Conservation (phyloP, 2,113 vertebrate species). For the human region DNA sequence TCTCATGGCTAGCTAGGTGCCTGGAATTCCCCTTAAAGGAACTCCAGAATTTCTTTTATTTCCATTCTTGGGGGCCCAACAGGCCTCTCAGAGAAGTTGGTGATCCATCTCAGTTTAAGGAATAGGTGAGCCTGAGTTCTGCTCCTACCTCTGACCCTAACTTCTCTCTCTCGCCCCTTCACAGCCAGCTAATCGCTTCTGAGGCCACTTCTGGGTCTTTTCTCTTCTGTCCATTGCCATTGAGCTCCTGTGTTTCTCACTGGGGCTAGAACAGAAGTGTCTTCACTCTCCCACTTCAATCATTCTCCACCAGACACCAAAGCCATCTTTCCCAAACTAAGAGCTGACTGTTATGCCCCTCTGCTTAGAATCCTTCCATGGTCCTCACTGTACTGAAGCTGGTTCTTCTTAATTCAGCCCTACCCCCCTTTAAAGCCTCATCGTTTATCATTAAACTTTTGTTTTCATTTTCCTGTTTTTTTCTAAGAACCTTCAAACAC, state of each 20-base stretch:
- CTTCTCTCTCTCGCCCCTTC: neutral
- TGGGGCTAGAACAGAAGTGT: neutral
- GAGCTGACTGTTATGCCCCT: neutral
- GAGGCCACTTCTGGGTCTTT: neutral
- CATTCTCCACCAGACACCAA: neutral
- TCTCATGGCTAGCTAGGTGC: too few relatives aligned
- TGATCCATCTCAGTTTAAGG: neutral
- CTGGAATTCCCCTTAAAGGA: too few relatives aligned
- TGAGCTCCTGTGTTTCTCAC: neutral
- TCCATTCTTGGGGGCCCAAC: too few relatives aligned
- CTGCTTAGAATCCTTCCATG: neutral
- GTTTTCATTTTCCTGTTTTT: neutral
- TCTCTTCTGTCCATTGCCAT: neutral
- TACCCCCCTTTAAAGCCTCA: neutral
- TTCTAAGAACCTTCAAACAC: neutral
- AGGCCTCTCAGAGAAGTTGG: too few relatives aligned
- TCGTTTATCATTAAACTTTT: neutral
- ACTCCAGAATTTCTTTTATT: too few relatives aligned
- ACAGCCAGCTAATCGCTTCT: neutral
- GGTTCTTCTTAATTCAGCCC: neutral
- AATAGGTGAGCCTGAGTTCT: neutral
- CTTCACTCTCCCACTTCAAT: neutral
- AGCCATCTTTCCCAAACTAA: neutral
- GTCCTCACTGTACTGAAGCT: neutral
- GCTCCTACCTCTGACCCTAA: too few relatives aligned